Evolutionary conservation across 2,888 invertebrate species (phyloP), one percentile per base, ranked within the genome.

Genomic region (Dugesia japonica): DNA sequence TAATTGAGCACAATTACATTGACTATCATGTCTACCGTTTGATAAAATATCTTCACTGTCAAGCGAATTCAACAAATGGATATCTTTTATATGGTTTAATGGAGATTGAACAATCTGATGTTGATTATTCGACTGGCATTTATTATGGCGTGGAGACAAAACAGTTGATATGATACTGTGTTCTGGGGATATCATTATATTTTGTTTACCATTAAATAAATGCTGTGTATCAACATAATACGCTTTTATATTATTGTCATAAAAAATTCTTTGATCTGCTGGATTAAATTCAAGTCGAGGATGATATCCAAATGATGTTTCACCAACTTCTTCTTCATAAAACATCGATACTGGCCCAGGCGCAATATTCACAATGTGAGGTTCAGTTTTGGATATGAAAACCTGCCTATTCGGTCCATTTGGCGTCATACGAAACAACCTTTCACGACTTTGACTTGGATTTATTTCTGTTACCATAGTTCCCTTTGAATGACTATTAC

Each of bases 91-190:
- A 56, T 56, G 56, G 56, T n/a, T 56, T n/a, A 56, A 13, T 56
- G 56, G 17, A 56, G 56, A 56, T n/a, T 56, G 56, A 20, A 56
- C 56, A 13, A 56, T 56, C n/a, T 56, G 56, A 20, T 56, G 56
- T 56, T 56, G 56, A 56, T 56, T 56, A 7, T 20, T 56, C 7
- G 56, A 56, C 20, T 56, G 56, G 23, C 56, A 56, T 23, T 56
- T 56, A n/a, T n/a, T 56, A n/a, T 56, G 56, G 23, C 56, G 56
- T 56, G 56, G 56, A 56, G 56, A 56, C 56, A 56, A 56, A 56
- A 56, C 56, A n/a, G 56, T 56, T 56, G 56, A 56, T 56, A 56
- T 56, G 56, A 56, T 56, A 23, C 56, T 56, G n/a, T 56, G 56
- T 56, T 56, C 56, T 13, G 56, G 56, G 4, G 56, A 56, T 56